Conservation (phyloP, 2,888 invertebrate species). For the Drosophila hamatofila region DNA sequence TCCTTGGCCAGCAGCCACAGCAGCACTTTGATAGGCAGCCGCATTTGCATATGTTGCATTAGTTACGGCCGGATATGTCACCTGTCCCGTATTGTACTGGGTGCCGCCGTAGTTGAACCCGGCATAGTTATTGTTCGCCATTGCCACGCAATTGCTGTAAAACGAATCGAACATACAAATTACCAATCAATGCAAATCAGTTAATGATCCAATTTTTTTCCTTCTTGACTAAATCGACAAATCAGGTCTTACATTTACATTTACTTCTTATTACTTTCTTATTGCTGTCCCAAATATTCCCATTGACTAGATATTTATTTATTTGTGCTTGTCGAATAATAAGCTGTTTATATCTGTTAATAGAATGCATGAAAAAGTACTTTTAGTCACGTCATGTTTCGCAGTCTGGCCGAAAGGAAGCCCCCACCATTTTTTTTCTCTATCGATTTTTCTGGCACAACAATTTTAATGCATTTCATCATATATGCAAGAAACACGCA, state of each 20-base stretch:
- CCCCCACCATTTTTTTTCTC: conserved; percentile 66
- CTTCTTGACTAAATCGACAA: conserved; percentile 39
- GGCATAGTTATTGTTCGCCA: conserved; percentile 94
- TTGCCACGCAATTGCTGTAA: conserved; percentile 63
- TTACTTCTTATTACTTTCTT: conserved; percentile 52
- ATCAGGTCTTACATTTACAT: conserved; percentile 68
- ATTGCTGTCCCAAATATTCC: conserved; percentile 50
- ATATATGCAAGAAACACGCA: conserved; percentile 40
- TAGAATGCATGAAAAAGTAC: conserved; percentile 69
- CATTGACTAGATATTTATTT: conserved; percentile 52
- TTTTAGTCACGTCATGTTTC: conserved; percentile 79
- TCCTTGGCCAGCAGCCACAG: conserved; percentile 86
- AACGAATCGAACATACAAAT: conserved; percentile 57
- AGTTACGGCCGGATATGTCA: conserved; percentile 82
- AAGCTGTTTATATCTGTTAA: conserved; percentile 72
- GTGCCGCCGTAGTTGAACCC: conserved; percentile 97
- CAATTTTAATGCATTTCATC: conserved; percentile 44
- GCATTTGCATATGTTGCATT: conserved; percentile 93
- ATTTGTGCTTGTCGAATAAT: conserved; percentile 75
- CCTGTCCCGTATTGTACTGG: conserved; percentile 90
- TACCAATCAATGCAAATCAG: conserved; percentile 65
- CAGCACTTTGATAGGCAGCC: conserved; percentile 93
- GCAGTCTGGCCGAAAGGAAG: conserved; percentile 29
- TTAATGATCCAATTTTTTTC: conserved; percentile 9
- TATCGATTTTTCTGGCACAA: conserved; percentile 65